These are phyloP conservation scores for Semaprochilodus insignis DNA, from an alignment of 2,797 vertebrate species.

Conservation along the genomic window DNA sequence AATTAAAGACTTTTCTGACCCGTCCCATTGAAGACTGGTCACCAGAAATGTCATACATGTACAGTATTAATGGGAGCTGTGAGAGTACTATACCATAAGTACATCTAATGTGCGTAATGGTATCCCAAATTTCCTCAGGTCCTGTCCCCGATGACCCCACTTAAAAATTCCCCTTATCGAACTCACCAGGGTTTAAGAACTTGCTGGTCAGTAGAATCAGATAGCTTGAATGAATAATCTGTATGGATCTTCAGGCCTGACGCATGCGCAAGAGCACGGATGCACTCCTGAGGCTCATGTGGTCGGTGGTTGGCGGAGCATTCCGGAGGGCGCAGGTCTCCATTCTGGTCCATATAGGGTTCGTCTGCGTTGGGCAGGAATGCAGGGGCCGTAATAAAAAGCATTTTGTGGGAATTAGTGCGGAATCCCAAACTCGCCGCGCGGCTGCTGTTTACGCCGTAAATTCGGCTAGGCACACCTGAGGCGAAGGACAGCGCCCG, in stretches of 20 bases:
- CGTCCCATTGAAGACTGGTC: neutral
- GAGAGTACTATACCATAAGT: too few species aligned
- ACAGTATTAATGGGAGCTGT: too few species aligned
- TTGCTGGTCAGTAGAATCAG: neutral
- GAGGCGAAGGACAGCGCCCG: constrained; percentile 31
- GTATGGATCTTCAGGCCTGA: neutral
- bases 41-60: neutral
- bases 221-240: neutral
- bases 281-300: neutral
- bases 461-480: constrained; percentile 67
- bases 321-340: constrained; percentile 67
- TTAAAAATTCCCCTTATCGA: too few species aligned
- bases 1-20: neutral
- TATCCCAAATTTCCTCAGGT: too few species aligned
- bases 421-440: constrained; percentile 76
- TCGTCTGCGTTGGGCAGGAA: constrained; percentile 80
- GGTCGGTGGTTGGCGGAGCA: constrained; percentile 43
- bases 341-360: constrained; percentile 78
- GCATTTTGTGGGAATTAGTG: constrained; percentile 74
- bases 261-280: neutral
- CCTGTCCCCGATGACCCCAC: too few species aligned
- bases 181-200: neutral
- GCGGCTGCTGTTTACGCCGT: constrained; percentile 69
- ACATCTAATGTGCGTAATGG: too few species aligned
- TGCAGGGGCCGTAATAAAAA: constrained; percentile 74